Conservation (phyloP, 1,140 invertebrate genomes). For the Zaprionus capensis region DNA sequence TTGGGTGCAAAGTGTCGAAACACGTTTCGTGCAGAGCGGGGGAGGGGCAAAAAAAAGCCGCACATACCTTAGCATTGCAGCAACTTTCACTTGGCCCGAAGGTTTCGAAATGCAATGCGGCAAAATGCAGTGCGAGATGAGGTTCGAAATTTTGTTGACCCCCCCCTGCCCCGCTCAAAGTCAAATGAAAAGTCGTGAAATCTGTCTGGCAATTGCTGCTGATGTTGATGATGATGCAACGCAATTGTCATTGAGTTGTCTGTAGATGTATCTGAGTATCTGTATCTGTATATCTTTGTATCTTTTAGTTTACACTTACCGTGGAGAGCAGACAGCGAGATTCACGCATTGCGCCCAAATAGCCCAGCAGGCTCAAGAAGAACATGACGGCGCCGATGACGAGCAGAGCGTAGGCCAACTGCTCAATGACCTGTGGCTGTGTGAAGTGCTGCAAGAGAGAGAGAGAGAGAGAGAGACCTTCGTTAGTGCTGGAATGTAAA, state of each 20-base stretch:
- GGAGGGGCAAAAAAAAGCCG: slow-evolving; percentile 34
- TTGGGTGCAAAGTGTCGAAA: slow-evolving; percentile 22
- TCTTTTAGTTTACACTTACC: slow-evolving; percentile 86
- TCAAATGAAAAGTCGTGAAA: slow-evolving; percentile 55
- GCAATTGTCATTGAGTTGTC: slow-evolving; percentile 26
- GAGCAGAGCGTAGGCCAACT: slow-evolving; percentile 90
- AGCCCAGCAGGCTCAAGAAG: slow-evolving; percentile 93
- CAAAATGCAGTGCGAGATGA: background rate
- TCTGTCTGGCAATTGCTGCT: slow-evolving; percentile 40
- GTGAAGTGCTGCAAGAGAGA: slow-evolving; percentile 85
- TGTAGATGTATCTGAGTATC: slow-evolving; percentile 13
- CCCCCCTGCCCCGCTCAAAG: slow-evolving; percentile 49
- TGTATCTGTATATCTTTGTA: background rate
- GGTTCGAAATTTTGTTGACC: background rate
- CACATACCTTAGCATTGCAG: slow-evolving; percentile 5
- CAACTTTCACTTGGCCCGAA: slow-evolving; percentile 44
- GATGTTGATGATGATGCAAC: slow-evolving; percentile 38
- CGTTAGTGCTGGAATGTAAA: slow-evolving; percentile 29
- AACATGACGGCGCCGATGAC: slow-evolving; percentile 92
- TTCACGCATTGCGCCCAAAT: slow-evolving; percentile 93
- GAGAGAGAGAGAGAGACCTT: slow-evolving; percentile 11
- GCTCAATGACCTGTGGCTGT: slow-evolving; percentile 87
- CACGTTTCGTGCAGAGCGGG: slow-evolving; percentile 40
- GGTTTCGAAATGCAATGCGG: background rate
- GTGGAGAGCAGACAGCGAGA: slow-evolving; percentile 91